Evolutionary conservation across 2,113 vertebrate species (phyloP).

Genomic region (Alethe castanea): DNA sequence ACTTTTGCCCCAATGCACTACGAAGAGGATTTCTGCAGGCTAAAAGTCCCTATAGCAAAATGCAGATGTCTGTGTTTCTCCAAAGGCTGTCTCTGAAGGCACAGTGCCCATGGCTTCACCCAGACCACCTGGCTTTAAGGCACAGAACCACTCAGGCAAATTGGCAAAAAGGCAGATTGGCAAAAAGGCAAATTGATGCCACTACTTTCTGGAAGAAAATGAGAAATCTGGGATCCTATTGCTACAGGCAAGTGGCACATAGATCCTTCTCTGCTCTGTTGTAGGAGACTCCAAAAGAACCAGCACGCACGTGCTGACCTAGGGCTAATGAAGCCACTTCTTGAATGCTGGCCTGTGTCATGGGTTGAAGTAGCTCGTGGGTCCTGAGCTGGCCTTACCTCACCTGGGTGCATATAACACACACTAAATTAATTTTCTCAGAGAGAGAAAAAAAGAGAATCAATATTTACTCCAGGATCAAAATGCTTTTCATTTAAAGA

Average conservation of each 20-base stretch:
- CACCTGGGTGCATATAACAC: not conserved
- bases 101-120: rapidly evolving
- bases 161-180: too few relatives aligned
- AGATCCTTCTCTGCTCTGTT: not conserved
- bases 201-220: not conserved
- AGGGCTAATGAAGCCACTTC: not conserved
- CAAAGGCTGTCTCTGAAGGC: not conserved
- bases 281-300: not conserved
- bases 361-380: not conserved
- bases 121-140: not conserved
- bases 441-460: constrained; percentile 11
- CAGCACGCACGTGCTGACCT: not conserved
- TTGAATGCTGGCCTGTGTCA: not conserved
- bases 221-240: not conserved
- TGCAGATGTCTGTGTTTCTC: not conserved
- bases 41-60: not conserved
- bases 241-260: not conserved
- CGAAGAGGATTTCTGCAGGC: not conserved
- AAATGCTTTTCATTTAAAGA: not conserved
- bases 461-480: constrained; percentile 46
- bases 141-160: not conserved
- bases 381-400: not conserved
- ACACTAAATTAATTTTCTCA: constrained; percentile 38
- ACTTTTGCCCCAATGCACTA: rapidly evolving
- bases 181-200: not conserved